Evolutionary conservation across 2,797 vertebrate species (phyloP), one percentile per base, ranked within the genome.

Genomic region (Threskiornis aethiopicus): DNA sequence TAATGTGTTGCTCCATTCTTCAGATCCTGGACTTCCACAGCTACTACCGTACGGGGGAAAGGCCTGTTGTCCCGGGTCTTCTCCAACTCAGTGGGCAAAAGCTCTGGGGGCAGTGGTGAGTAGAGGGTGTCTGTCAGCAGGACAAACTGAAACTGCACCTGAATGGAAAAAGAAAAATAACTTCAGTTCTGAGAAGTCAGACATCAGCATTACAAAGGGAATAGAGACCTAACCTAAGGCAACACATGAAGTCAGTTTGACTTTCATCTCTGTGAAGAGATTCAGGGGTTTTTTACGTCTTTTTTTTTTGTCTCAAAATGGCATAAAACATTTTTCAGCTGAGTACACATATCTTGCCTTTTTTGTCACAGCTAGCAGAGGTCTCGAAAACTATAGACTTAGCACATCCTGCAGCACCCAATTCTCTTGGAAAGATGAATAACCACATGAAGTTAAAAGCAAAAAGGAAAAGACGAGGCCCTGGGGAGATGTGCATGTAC

Each of bases 71-170:
- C 98, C 0, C 98, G 98, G 10, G 98, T 96, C 94, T 99, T 99
- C 42, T 99, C 99, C 0, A 98, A 93, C 75, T 99, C 99, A 0
- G 98, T 92, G 4, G 99, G 98, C 94, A 99, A 94, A 9, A 99
- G 98, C 93, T 99, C 99, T 5, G 99, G 99, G 0, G 99, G 99
- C 87, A 99, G 96, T 0, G 99, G 99, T 2, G 99, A 99, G 98
- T 99, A 99, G 13, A 99, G 96, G 0, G 99, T 99, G 97, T 99
- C 99, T 0, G 99, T 99, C 93, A 99, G 98, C 96, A 99, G 96
- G 10, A 99, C 99, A 62, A 99, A 99, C 97, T 99, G 99, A 97
- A 99, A 99, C 97, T 99, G 99, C 69, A 99, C 99, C 99, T 99
- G 94, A 16, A 73, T 0, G 9, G 9, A 21, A 37, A 87, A 14